Evolutionary conservation across 1,140 invertebrate species (phyloP).

Genomic region (Magallana angulata): DNA sequence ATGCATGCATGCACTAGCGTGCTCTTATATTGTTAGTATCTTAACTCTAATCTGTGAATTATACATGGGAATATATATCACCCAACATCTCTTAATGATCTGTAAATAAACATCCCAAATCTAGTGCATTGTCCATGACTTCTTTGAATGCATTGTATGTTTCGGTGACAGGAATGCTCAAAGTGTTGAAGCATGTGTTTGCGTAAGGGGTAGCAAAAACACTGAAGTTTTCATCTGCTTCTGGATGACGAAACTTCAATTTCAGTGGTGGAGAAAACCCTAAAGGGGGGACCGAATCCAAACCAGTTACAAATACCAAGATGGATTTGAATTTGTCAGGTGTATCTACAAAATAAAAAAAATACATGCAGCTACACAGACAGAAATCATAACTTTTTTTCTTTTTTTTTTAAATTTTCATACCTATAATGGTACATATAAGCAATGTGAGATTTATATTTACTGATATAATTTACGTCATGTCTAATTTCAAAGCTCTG

Average conservation of each 20-base stretch:
- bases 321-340: no score
- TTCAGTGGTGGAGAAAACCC: constrained; percentile 16
- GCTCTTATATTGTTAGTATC: background rate
- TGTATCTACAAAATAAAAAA: no score
- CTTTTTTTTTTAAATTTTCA: no score
- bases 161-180: constrained; percentile 16
- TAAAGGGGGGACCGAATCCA: no score
- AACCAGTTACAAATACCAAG: no score
- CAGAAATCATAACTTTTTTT: no score
- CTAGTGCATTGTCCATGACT: background rate
- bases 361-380: no score
- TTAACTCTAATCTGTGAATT: no score
- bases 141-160: constrained; percentile 19
- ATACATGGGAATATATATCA: background rate
- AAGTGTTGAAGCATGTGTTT: constrained; percentile 1
- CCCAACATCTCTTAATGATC: background rate
- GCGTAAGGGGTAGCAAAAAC: background rate
- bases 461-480: no score
- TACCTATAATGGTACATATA: no score
- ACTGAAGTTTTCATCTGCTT: constrained; percentile 4
- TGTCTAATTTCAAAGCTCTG: no score
- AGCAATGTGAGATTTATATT: no score
- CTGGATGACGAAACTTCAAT: background rate
- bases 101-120: constrained; percentile 20
- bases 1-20: background rate